A percentile compares a stretch with the other conserved stretches of the same genome.
Conservation (phyloP, 2,113 vertebrate species). For the Octodon degus region DNA sequence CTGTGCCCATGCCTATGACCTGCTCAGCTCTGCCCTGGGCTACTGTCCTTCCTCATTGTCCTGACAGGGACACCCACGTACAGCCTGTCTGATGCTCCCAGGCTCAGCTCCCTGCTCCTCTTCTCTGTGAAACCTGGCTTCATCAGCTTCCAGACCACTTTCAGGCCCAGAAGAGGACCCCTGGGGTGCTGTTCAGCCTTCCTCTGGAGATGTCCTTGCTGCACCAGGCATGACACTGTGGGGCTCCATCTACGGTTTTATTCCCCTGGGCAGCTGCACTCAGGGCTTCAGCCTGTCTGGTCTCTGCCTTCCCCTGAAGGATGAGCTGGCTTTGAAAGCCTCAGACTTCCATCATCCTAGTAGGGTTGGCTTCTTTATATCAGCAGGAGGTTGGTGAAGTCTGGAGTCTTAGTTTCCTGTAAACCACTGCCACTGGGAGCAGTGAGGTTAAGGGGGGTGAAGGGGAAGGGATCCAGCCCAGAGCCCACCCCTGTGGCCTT, state of each 20-base stretch:
- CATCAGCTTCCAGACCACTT: background rate
- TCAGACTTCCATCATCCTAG: background rate
- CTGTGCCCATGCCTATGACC: background rate
- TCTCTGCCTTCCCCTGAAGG: background rate
- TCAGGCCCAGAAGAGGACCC: background rate
- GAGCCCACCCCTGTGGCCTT: background rate
- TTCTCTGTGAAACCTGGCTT: background rate
- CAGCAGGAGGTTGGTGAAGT: background rate
- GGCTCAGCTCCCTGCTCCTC: background rate
- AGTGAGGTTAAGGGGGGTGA: background rate
- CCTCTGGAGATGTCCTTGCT: background rate
- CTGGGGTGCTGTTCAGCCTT: background rate
- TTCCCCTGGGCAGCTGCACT: background rate
- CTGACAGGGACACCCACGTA: background rate
- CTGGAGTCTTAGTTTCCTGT: background rate
- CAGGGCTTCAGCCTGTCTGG: background rate
- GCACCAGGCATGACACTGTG: background rate
- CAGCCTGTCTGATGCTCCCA: background rate
- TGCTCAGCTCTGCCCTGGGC: background rate
- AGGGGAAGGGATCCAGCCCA: background rate
- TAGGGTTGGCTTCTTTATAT: background rate
- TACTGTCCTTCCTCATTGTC: background rate
- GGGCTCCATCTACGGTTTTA: background rate
- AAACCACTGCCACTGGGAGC: background rate
- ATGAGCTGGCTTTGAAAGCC: background rate